Evolutionary conservation across 2,797 vertebrate genomes (phyloP), one percentile per base, ranked within the genome.

Genomic region (Mastacembelus armatus): DNA sequence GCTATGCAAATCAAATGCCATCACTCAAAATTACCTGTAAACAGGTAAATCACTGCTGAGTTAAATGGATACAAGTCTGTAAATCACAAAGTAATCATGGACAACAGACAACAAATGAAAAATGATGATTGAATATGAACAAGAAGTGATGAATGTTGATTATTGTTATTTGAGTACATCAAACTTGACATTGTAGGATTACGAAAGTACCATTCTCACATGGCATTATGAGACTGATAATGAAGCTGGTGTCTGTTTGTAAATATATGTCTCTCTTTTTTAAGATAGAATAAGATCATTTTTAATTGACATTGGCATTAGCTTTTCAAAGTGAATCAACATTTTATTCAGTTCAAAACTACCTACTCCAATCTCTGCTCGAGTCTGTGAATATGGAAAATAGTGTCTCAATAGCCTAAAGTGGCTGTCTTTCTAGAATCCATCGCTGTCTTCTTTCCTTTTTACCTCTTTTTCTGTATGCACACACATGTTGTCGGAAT

Each of bases 1-100:
- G 14, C 70, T 55, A 83, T 83, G 71, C 67, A 86, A 86, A 88
- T 85, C 58, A 68, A 61, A 55, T 49, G 66, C 78, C 83, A 79
- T 85, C 66, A 80, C 52, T 86, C 71, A 85, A 81, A 84, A 81
- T 85, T 52, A 84, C 56, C 63, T 73, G 36, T 3, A 29, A 77
- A 62, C 49, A 78, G 51, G 66, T 60, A 78, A 89, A 85, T 85
- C 74, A 77, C 55, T 51, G 59, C 57, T 18, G 33, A 85, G 61
- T 56, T 55, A 74, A 78, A 78, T 15, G 10, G 48, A 82, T 47
- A 65, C 49, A 58, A 77, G 71, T 64, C 35, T 61, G 49, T 59
- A 33, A 71, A 78, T 85, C 68, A 75, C 57, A 70, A 38, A 22
- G 52, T 3, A 80, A 72, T 67, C 54, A 27, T 49, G 56, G 40